phyloP scores from a whole-genome alignment of 2,797 vertebrate species.

The Myoxocephalus aenaeus region DNA sequence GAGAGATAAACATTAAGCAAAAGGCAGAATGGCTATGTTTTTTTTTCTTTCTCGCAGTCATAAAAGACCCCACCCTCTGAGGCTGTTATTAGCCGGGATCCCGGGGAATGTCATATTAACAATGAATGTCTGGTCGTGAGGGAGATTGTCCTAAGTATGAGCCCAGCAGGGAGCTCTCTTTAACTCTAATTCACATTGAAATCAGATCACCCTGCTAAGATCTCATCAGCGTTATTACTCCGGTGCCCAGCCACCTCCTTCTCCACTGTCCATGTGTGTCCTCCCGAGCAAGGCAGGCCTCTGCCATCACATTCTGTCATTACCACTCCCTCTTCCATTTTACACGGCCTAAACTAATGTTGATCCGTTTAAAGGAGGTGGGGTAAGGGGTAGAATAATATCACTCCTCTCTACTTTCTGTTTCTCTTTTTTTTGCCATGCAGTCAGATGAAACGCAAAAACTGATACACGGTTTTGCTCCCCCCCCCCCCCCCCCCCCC shows the following conservation, averaged over 20 bases:
- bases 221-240: constrained; percentile 86
- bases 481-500: too few relatives aligned
- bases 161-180: constrained; percentile 83
- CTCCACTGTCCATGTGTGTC: constrained; percentile 74
- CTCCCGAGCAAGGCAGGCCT: constrained; percentile 65
- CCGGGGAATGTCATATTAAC: constrained; percentile 85
- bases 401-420: constrained; percentile 14
- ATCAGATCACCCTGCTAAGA: constrained; percentile 85
- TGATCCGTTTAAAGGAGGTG: constrained; percentile 36
- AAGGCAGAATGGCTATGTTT: constrained; percentile 75
- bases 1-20: constrained; percentile 89
- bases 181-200: constrained; percentile 87
- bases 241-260: constrained; percentile 72
- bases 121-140: constrained; percentile 85
- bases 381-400: constrained; percentile 10
- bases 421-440: neutral
- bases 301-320: constrained; percentile 63
- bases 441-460: neutral
- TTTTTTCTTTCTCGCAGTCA: constrained; percentile 66
- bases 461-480: neutral
- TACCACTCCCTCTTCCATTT: constrained; percentile 62
- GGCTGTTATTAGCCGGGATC: constrained; percentile 85
- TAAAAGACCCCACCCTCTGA: constrained; percentile 84
- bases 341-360: constrained; percentile 52
- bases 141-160: constrained; percentile 88